A percentile compares a stretch with the other conserved stretches of the same genome.
phyloP scores from a whole-genome alignment of 2,113 vertebrate genomes.

The Ceyx melanurus region DNA sequence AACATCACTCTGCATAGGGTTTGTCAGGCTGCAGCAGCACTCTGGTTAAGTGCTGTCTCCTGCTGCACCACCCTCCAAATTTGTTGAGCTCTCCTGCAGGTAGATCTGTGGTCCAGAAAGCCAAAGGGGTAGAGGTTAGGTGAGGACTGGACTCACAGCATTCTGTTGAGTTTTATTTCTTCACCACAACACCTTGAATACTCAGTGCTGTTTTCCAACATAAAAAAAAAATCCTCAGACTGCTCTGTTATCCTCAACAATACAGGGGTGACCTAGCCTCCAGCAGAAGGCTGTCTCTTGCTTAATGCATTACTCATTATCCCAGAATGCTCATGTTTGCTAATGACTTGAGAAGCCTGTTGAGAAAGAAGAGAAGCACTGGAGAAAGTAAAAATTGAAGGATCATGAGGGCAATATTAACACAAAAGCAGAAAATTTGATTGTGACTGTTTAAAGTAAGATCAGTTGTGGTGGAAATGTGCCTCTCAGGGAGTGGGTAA shows the following conservation, averaged over 20 bases:
- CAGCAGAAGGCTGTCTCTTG: neutral
- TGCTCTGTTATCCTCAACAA: neutral
- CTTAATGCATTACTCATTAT: neutral
- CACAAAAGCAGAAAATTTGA: neutral
- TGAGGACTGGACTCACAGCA: neutral
- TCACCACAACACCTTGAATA: neutral
- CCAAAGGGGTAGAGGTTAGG: neutral
- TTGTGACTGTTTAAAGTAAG: neutral
- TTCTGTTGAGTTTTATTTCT: neutral
- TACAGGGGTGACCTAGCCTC: neutral
- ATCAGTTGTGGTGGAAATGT: neutral
- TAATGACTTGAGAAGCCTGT: neutral
- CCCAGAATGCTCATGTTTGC: neutral
- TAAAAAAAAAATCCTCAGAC: neutral
- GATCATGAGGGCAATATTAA: neutral
- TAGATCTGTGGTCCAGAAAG: neutral
- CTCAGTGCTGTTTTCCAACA: neutral
- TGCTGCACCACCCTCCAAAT: neutral
- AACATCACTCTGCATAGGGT: neutral
- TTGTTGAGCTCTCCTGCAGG: neutral
- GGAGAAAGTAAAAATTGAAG: neutral
- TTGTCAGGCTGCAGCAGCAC: neutral
- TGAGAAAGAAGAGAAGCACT: neutral
- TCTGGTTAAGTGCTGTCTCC: neutral
- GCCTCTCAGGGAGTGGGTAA: neutral